A percentile compares a stretch with the other conserved stretches of the same genome.
These are phyloP conservation scores for Drosophila quadrilineata DNA, from an alignment of 1,140 invertebrate species.

Conservation along the genomic window DNA sequence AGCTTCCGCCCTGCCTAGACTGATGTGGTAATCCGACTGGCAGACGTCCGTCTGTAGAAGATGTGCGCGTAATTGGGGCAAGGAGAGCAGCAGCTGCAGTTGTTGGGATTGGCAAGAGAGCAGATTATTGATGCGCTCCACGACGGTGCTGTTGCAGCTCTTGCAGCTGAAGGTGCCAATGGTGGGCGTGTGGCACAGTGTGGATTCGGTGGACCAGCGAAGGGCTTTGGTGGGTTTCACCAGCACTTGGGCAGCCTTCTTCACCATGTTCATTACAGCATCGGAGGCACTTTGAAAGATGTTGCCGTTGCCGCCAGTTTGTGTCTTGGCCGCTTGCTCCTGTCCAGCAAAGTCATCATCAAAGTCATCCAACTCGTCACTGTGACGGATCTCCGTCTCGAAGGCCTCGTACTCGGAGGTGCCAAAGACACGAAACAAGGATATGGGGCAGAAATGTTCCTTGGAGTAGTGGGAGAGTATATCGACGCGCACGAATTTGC, in stretches of 20 bases:
- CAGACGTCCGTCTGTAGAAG: slow-evolving; percentile 61
- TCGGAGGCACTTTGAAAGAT: slow-evolving; percentile 92
- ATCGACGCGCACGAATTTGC: slow-evolving; percentile 96
- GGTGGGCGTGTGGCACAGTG: slow-evolving; percentile 56
- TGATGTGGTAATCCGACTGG: slow-evolving; percentile 50
- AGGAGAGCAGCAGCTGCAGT: slow-evolving; percentile 49
- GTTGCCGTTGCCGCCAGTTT: slow-evolving; percentile 83
- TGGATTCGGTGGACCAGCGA: slow-evolving; percentile 29
- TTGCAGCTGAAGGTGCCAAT: slow-evolving; percentile 52
- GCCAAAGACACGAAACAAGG: slow-evolving; percentile 94
- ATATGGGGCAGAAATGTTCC: slow-evolving; percentile 98
- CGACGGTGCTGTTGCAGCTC: slow-evolving; percentile 52
- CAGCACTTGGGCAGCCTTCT: slow-evolving; percentile 91
- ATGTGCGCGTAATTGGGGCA: slow-evolving; percentile 45
- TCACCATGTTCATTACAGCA: slow-evolving; percentile 93
- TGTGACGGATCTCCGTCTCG: slow-evolving; percentile 87
- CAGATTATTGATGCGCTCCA: slow-evolving; percentile 57
- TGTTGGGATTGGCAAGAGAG: slow-evolving; percentile 65
- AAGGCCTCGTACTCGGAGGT: slow-evolving; percentile 94
- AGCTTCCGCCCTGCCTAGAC: background rate
- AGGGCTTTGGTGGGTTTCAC: slow-evolving; percentile 84
- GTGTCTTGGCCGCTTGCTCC: slow-evolving; percentile 71
- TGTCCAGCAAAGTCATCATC: slow-evolving; percentile 82
- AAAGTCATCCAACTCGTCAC: slow-evolving; percentile 86
- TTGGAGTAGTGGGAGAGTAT: slow-evolving; percentile 95